Evolutionary conservation across 2,797 vertebrate genomes (phyloP).

Genomic region (Prunella strophiata): DNA sequence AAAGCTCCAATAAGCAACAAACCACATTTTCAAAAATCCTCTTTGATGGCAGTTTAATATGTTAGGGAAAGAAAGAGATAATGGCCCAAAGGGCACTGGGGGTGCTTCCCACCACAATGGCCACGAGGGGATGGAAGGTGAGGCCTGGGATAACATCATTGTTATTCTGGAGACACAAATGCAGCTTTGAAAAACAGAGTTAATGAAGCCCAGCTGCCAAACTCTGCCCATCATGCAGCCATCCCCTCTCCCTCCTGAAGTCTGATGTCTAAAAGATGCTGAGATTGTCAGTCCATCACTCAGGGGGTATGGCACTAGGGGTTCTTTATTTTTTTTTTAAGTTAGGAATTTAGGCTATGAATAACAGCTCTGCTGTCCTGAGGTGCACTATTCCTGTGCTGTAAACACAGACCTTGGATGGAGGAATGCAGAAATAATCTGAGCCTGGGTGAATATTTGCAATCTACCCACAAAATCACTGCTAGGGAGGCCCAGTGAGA

Average conservation of each 20-base stretch:
- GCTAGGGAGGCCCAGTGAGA: not conserved
- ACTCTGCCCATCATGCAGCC: not conserved
- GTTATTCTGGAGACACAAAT: slow-evolving; percentile 17
- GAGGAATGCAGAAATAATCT: not conserved
- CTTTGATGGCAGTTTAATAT: slow-evolving; percentile 15
- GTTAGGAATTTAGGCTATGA: not conserved
- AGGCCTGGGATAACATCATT: not conserved
- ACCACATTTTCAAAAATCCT: slow-evolving; percentile 20
- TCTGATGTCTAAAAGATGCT: not conserved
- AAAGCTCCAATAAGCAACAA: not conserved
- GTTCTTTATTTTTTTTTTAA: not conserved
- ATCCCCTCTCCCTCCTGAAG: not conserved
- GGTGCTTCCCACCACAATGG: not conserved
- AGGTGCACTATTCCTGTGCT: not conserved
- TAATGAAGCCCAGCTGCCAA: slow-evolving; percentile 30
- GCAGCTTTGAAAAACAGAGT: not conserved
- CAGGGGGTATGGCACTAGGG: accelerated
- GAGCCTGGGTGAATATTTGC: not conserved
- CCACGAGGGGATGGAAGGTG: not conserved
- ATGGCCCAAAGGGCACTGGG: not conserved
- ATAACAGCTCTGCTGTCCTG: not conserved
- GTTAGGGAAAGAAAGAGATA: not conserved
- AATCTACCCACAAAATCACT: not conserved
- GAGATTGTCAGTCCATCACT: not conserved
- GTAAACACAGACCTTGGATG: not conserved